phyloP scores from a whole-genome alignment of 2,888 invertebrate species.

The Scrobipalpa costella region DNA sequence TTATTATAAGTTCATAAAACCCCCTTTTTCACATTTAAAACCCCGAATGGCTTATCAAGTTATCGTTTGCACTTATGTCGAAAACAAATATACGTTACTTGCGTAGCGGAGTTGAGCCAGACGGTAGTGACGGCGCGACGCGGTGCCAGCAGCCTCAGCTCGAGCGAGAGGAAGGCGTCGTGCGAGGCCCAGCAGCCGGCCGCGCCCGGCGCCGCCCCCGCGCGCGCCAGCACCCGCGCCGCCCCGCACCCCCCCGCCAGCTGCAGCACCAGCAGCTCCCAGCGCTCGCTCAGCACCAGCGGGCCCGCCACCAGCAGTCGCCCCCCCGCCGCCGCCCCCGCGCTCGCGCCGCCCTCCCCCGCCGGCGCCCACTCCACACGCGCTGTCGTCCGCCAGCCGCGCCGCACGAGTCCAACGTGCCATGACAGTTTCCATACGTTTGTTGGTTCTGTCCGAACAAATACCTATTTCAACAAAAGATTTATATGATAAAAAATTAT shows the following conservation, averaged over 20 bases:
- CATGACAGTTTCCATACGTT: constrained; percentile 35
- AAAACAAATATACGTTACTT: too few relatives aligned
- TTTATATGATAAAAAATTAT: too few relatives aligned
- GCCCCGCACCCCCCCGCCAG: constrained; percentile 41
- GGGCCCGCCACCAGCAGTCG: constrained; percentile 58
- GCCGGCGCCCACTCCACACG: constrained; percentile 43
- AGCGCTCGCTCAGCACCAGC: constrained; percentile 51
- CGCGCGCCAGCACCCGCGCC: constrained; percentile 50
- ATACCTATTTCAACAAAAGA: constrained; percentile 11
- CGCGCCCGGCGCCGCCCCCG: constrained; percentile 50
- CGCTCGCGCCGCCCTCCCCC: constrained; percentile 35
- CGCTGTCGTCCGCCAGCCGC: constrained; percentile 48
- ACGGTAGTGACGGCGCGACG: constrained; percentile 54
- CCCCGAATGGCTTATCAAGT: too few relatives aligned
- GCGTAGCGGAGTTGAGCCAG: constrained; percentile 61
- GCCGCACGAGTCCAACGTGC: constrained; percentile 35
- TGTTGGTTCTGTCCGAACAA: constrained; percentile 14
- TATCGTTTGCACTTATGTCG: too few relatives aligned
- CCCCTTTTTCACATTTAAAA: too few relatives aligned
- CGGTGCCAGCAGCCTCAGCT: constrained; percentile 51
- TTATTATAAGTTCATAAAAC: too few relatives aligned
- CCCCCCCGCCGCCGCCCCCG: constrained; percentile 31
- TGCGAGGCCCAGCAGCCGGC: constrained; percentile 43
- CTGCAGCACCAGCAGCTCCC: constrained; percentile 56
- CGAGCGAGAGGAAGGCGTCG: constrained; percentile 54